Evolutionary conservation across 2,113 vertebrate genomes (phyloP).

Genomic region (Choloepus hoffmanni): DNA sequence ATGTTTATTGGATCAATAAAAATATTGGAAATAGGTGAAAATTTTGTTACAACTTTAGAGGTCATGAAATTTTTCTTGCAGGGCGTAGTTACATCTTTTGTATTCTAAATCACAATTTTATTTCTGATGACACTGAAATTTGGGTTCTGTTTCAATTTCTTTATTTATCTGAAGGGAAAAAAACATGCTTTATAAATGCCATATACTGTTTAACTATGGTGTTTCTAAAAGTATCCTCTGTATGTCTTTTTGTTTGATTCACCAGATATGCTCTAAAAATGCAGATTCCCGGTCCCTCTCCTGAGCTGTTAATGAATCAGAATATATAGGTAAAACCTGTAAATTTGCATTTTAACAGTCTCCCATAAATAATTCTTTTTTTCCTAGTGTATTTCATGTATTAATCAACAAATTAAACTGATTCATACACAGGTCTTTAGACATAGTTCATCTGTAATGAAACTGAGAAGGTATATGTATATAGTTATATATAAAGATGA

Average conservation of each 20-base stretch:
- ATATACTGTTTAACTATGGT: background rate
- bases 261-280: background rate
- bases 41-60: background rate
- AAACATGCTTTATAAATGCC: background rate
- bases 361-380: background rate
- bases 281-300: background rate
- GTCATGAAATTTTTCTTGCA: background rate
- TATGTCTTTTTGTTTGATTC: background rate
- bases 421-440: background rate
- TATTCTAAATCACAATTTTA: slow-evolving; percentile 30
- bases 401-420: background rate
- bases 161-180: background rate
- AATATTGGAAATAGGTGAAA: background rate
- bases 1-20: background rate
- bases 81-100: background rate
- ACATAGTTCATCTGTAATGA: background rate
- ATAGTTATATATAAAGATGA: slow-evolving; percentile 37
- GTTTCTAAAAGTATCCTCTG: background rate
- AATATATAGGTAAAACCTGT: background rate
- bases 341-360: slow-evolving; percentile 14
- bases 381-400: background rate
- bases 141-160: background rate
- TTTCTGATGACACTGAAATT: background rate
- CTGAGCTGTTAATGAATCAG: background rate
- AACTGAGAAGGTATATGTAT: background rate